Percentiles rank a stretch among this genome's conserved stretches.
Evolutionary conservation across 2,113 vertebrate genomes (phyloP).

Genomic region (Paramormyrops kingsleyae): DNA sequence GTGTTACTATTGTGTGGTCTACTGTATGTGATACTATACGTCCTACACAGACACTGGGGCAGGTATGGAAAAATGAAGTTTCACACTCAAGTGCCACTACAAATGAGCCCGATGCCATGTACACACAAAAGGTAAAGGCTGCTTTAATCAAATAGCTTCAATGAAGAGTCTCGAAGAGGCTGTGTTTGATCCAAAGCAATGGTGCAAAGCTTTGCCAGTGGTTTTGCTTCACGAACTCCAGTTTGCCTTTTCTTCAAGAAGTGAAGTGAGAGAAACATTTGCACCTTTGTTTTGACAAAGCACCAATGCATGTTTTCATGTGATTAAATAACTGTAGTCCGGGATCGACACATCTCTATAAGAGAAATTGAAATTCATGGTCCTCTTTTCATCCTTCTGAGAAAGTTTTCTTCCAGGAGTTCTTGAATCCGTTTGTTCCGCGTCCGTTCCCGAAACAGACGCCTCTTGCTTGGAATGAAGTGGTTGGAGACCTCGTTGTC

Average conservation of each 20-base stretch:
- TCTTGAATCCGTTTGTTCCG: constrained; percentile 91
- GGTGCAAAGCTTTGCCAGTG: constrained; percentile 45
- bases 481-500: constrained; percentile 74
- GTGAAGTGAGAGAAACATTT: constrained; percentile 16
- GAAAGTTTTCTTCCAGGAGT: constrained; percentile 81
- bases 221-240: constrained; percentile 33
- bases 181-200: constrained; percentile 33
- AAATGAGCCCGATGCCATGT: constrained; percentile 27
- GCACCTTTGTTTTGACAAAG: constrained; percentile 19
- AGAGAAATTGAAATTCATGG: constrained; percentile 63
- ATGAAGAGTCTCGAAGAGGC: constrained; percentile 23
- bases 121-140: constrained; percentile 24
- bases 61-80: constrained; percentile 29
- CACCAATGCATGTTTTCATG: constrained; percentile 25
- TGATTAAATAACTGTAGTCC: constrained; percentile 32
- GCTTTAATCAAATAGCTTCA: constrained; percentile 30
- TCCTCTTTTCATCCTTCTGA: constrained; percentile 68
- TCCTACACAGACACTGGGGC: background rate
- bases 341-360: constrained; percentile 63
- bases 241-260: constrained; percentile 26
- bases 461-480: constrained; percentile 67
- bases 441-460: constrained; percentile 74
- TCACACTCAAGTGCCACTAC: constrained; percentile 18
- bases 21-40: background rate
- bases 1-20: background rate